Evolutionary conservation across 2,113 vertebrate species (phyloP).

Genomic region (Dermatemys mawii): DNA sequence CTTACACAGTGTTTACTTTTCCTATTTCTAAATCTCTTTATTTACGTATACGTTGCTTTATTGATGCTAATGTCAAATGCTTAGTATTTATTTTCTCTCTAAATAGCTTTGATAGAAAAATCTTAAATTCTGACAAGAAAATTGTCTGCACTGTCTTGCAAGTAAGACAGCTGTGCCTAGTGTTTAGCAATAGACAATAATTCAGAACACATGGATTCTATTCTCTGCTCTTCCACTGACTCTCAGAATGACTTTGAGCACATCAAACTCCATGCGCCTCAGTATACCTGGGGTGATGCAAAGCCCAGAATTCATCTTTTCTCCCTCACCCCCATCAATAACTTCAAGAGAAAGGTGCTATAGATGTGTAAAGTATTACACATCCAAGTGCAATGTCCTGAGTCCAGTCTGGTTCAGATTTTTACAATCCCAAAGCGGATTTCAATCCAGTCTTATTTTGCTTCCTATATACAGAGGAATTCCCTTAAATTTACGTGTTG

Average conservation of each 20-base stretch:
- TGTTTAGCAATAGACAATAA: background rate
- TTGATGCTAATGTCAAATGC: background rate
- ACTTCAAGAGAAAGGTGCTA: background rate
- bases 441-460: background rate
- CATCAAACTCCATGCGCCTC: fast-evolving
- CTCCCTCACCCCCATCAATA: too few relatives aligned
- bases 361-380: background rate
- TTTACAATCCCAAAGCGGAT: background rate
- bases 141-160: background rate
- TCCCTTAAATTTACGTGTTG: background rate
- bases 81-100: background rate
- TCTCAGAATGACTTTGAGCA: conserved; percentile 3
- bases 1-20: background rate
- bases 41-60: background rate
- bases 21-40: background rate
- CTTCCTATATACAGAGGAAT: fast-evolving
- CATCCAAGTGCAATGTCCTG: background rate
- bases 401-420: background rate
- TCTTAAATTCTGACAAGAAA: background rate
- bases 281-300: background rate
- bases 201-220: background rate
- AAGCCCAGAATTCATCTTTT: background rate
- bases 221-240: background rate
- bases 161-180: background rate
- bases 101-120: background rate